Percentiles rank a stretch among this genome's conserved stretches.
These are phyloP conservation scores for Porites lobata DNA, from an alignment of 92 coral and sea anemone genomes.

Conservation along the genomic window DNA sequence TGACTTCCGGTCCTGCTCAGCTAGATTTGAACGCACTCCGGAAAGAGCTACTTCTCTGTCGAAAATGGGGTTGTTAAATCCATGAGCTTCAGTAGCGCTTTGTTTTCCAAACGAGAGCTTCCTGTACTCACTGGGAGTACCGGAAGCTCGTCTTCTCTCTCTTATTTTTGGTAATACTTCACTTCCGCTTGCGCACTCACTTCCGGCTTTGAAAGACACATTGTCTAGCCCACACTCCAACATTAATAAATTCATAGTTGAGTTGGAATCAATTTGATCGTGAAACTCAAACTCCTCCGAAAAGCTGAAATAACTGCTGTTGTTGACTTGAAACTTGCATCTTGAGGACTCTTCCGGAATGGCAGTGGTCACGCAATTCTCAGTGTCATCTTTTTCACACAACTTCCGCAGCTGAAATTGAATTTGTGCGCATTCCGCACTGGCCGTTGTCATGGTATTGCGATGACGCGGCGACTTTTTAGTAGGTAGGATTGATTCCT, in stretches of 20 bases:
- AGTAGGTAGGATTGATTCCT: slow-evolving; percentile 9
- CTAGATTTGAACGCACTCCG: slow-evolving; percentile 35
- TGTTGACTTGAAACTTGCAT: slow-evolving; percentile 84
- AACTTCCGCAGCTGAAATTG: slow-evolving; percentile 93
- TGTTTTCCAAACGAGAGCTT: slow-evolving; percentile 2
- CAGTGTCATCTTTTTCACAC: slow-evolving; percentile 91
- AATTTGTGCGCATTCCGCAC: slow-evolving; percentile 78
- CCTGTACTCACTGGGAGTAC: slow-evolving; percentile 5
- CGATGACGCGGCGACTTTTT: slow-evolving; percentile 69
- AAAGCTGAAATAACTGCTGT: slow-evolving; percentile 70
- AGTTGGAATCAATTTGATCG: slow-evolving; percentile 40
- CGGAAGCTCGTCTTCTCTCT: slow-evolving; percentile 54
- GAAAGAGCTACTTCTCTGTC: slow-evolving; percentile 59
- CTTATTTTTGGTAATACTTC: slow-evolving; percentile 78
- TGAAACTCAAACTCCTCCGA: slow-evolving; percentile 69
- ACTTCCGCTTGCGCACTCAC: slow-evolving; percentile 83
- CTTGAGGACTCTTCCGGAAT: slow-evolving; percentile 87
- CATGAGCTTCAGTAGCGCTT: slow-evolving; percentile 52
- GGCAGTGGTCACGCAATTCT: slow-evolving; percentile 93
- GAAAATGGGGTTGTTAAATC: slow-evolving; percentile 78
- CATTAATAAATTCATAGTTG: slow-evolving; percentile 83
- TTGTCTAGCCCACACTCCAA: slow-evolving; percentile 95
- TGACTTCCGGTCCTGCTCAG: slow-evolving; percentile 64
- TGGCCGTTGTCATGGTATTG: slow-evolving; percentile 79
- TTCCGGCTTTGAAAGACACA: slow-evolving; percentile 83